Percentiles rank a stretch among this genome's conserved stretches.
Evolutionary conservation across 2,113 vertebrate genomes (phyloP).

Genomic region (Forbesichthys papilliferus): DNA sequence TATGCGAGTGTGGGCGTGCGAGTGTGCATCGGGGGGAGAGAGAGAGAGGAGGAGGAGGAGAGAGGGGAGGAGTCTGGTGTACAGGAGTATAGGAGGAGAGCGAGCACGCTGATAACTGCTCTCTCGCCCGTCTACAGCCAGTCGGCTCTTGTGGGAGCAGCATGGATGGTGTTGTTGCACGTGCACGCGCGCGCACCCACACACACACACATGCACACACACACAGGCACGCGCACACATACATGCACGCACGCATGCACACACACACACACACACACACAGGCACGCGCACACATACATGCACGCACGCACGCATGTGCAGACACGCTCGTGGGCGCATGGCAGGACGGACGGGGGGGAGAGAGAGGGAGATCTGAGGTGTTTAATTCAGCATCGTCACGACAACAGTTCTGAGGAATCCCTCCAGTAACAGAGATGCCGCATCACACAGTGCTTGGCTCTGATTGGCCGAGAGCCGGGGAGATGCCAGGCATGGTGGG

Average conservation of each 20-base stretch:
- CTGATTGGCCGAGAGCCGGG: conserved; percentile 81
- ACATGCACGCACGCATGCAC: not conserved
- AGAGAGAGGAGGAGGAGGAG: conserved; percentile 41
- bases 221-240: too few species aligned
- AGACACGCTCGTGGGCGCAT: conserved; percentile 15
- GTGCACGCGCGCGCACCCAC: conserved; percentile 50
- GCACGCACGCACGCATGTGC: conserved; percentile 17
- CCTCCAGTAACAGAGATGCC: conserved; percentile 84
- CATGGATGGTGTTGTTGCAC: conserved; percentile 62
- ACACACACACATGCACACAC: conserved; percentile 10
- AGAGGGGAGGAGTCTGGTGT: conserved; percentile 28
- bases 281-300: conserved; percentile 12
- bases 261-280: conserved; percentile 17
- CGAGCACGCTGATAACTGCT: conserved; percentile 59
- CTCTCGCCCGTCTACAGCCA: conserved; percentile 56
- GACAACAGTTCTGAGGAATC: conserved; percentile 86
- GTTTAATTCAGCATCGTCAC: conserved; percentile 80
- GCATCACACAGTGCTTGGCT: conserved; percentile 74
- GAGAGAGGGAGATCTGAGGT: conserved; percentile 55
- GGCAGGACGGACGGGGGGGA: not conserved
- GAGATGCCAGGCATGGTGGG: conserved; percentile 58
- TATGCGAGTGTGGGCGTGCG: not conserved
- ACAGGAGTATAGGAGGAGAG: not conserved
- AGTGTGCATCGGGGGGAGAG: conserved; percentile 24
- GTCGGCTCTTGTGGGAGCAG: conserved; percentile 59